Base-by-base conservation (phyloP, 2,797 vertebrate species). In the Lophius americanus region DNA sequence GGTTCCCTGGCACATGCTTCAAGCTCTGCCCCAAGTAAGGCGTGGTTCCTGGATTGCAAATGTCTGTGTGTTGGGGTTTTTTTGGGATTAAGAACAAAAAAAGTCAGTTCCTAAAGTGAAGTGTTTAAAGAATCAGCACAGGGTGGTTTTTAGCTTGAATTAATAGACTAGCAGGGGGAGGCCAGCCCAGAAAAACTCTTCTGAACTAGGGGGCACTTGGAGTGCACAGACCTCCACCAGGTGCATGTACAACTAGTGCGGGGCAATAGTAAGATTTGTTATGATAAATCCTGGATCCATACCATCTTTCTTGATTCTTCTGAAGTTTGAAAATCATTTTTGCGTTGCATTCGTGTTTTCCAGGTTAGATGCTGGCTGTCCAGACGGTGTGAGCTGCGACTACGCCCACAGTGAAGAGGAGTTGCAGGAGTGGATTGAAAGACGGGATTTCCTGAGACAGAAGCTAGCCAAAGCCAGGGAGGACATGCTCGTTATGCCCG, bases 1-100 rank as follows among this genome's bases (percentile, higher is more conserved):
- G 97, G 58, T 99, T 99, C 83, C 98, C 98, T 3, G 97, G 96
- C 65, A 92, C 79, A 0, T 87, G 91, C 85, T 96, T 98, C 81
- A 85, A 90, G 52, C 92, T 98, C 68, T 99, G 97, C 0, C 93
- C 95, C 83, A 96, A 94, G 97, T 98, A 91, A 85, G 76, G 46
- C 7, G 3, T 5, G 13, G 9, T 13, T 23, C 0, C 39, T 51
- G 0, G 9, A 35, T 54, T 33, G 12, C 13, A 36, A 9, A 36
- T 51, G 32, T 43, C 9, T 50, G 23, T 23, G 23, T 23, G 23
- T 23, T 23, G 23, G 23, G 1, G 1, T 23, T 5, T n/a, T 57
- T 54, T 49, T 12, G 48, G 4, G 36, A 51, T 55, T 65, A 23
- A 32, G 13, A 35, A 6, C 14, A 33, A 9, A 53, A 23, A 56